Base-by-base conservation (phyloP, 1,140 invertebrate genomes). In the Vanessa tameamea region DNA sequence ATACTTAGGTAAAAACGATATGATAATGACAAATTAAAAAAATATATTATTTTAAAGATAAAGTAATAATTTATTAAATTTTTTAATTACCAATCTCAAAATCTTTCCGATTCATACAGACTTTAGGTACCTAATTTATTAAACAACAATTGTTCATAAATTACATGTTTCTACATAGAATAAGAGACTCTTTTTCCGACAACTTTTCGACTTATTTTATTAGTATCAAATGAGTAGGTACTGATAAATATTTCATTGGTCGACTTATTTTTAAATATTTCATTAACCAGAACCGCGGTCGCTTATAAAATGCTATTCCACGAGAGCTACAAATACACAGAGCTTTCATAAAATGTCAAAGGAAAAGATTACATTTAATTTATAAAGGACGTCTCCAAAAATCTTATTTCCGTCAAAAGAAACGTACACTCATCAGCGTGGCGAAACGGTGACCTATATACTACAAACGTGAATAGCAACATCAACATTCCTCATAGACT, bases 311-410 rank as follows among this genome's bases (percentile, higher is more conserved):
- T 20, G 26, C 11, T 31, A 26, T n/a, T 51, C 15, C 26, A 31
- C 26, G 11, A 55, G 51, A 55, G 26, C 51, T 20, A 51, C 43
- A 63, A 59, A 61, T 31, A 47, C 68, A 63, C 14, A 7, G 47
- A 51, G 0, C 26, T 31, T 43, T 73, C 55, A 68, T n/a, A 53
- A 37, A 68, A 68, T 63, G 64, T 67, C 55, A 73, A 68, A 73
- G 48, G 64, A 65, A 66, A 75, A 69, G 73, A 75, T 75, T 65
- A 69, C 67, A 75, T 69, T 65, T 69, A 65, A 69, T 75, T 69
- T 65, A 70, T n/a, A 50, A 57, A 65, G 31, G 43, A 53, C n/a
- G 20, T 68, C 57, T 61, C 66, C 64, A 64, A 74, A 69, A 51
- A 75, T 47, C 67, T 65, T 65, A 70, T 75, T 70, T 59, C 53